Conservation (phyloP, 2,888 invertebrate genomes). For the Gastrophysa polygoni region DNA sequence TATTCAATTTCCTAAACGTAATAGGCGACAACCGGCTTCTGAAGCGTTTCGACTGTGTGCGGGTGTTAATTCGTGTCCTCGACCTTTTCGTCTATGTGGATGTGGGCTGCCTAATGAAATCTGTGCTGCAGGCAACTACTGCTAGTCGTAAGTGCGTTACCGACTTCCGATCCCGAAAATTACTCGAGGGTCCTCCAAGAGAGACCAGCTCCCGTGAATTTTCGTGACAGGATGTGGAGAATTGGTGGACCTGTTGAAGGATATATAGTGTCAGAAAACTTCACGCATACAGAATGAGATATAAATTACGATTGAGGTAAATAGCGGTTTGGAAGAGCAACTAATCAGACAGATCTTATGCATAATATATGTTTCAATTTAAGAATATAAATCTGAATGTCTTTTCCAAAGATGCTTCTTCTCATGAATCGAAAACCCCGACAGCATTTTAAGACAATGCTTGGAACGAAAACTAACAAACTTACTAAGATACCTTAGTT, state of each 20-base stretch:
- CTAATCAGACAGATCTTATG: too few species aligned
- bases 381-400: too few species aligned
- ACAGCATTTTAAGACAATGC: too few species aligned
- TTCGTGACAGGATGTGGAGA: constrained; percentile 6
- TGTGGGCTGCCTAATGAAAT: constrained; percentile 37
- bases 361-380: too few species aligned
- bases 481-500: too few species aligned
- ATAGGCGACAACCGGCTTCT: constrained; percentile 48
- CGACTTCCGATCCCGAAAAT: constrained; percentile 14
- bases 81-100: constrained; percentile 31
- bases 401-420: too few species aligned
- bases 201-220: neutral
- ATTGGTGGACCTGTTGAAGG: neutral
- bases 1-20: constrained; percentile 53
- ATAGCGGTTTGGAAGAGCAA: too few species aligned
- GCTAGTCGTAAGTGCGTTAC: constrained; percentile 21
- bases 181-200: constrained; percentile 1
- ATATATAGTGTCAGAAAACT: too few species aligned
- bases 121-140: constrained; percentile 20
- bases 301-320: too few species aligned
- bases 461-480: too few species aligned
- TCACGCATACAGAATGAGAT: too few species aligned
- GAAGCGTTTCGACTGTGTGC: constrained; percentile 21
- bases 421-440: too few species aligned
- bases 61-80: constrained; percentile 36